A percentile compares a stretch with the other conserved stretches of the same genome.
These are phyloP conservation scores for Bagarius yarrelli DNA, from an alignment of 2,113 vertebrate species.

Conservation along the genomic window DNA sequence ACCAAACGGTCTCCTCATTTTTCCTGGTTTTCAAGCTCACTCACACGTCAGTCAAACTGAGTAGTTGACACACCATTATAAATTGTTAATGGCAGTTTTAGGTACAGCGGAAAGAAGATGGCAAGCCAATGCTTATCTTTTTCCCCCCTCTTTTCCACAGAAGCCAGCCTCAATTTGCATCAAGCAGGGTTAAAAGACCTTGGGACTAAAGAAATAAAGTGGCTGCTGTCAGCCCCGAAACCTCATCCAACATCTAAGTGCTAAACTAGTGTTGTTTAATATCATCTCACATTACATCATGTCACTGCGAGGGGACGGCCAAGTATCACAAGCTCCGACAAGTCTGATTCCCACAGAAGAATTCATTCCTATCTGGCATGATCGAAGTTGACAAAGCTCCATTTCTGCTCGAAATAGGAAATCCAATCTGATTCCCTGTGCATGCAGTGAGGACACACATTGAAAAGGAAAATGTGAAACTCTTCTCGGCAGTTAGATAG, in stretches of 20 bases:
- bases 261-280: slow-evolving; percentile 91
- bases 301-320: slow-evolving; percentile 89
- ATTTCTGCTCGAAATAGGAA: slow-evolving; percentile 76
- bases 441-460: slow-evolving; percentile 43
- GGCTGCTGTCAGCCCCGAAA: slow-evolving; percentile 93
- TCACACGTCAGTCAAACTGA: slow-evolving; percentile 83
- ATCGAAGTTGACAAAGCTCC: slow-evolving; percentile 85
- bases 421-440: slow-evolving; percentile 65
- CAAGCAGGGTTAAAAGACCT: slow-evolving; percentile 95
- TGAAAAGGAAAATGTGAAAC: slow-evolving; percentile 30
- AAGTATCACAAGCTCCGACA: slow-evolving; percentile 89
- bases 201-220: slow-evolving; percentile 98
- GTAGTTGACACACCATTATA: slow-evolving; percentile 78
- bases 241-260: slow-evolving; percentile 88
- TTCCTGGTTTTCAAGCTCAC: slow-evolving; percentile 54
- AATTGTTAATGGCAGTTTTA: slow-evolving; percentile 90
- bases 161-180: slow-evolving; percentile 99
- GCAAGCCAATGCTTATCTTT: slow-evolving; percentile 75
- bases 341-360: slow-evolving; percentile 89
- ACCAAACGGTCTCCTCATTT: slow-evolving; percentile 22
- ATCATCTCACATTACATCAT: slow-evolving; percentile 98
- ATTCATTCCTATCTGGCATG: slow-evolving; percentile 83
- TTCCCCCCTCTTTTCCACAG: slow-evolving; percentile 65
- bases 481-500: slow-evolving; percentile 36
- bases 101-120: slow-evolving; percentile 71